Evolutionary conservation across 2,797 vertebrate genomes (phyloP).

Genomic region (Melanotaenia parkinsoni): DNA sequence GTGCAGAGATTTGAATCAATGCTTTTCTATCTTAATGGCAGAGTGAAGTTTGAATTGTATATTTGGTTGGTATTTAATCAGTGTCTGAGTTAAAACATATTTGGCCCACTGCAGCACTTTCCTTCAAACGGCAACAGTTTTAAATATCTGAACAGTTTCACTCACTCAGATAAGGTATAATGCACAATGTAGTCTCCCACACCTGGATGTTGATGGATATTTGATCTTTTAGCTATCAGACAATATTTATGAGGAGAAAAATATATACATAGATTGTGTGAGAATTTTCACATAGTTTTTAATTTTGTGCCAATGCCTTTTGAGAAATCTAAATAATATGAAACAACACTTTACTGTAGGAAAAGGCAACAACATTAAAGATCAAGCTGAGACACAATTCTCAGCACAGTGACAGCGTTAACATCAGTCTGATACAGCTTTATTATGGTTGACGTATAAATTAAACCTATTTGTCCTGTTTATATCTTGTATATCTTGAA

Average conservation of each 20-base stretch:
- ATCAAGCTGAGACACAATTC: not conserved
- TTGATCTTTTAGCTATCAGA: conserved; percentile 9
- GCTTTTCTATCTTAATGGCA: conserved; percentile 24
- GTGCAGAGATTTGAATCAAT: not conserved
- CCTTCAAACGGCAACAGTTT: conserved; percentile 52
- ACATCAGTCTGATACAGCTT: too few relatives aligned
- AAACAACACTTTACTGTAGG: too few relatives aligned
- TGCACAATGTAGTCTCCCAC: conserved; percentile 29
- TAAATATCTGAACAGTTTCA: conserved; percentile 47
- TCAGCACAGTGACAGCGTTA: not conserved
- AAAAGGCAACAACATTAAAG: too few relatives aligned
- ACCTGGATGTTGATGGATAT: not conserved
- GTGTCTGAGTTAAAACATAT: conserved; percentile 27
- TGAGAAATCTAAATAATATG: not conserved
- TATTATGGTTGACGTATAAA: too few relatives aligned
- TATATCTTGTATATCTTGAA: too few relatives aligned
- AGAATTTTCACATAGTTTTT: not conserved
- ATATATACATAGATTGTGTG: not conserved
- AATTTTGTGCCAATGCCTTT: not conserved
- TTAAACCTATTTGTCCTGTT: too few relatives aligned
- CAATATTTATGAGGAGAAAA: not conserved
- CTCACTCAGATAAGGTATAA: conserved; percentile 23
- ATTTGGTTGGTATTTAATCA: conserved; percentile 14
- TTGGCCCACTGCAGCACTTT: conserved; percentile 42
- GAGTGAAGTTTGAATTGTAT: conserved; percentile 43